A percentile compares a stretch with the other conserved stretches of the same genome.
These are phyloP conservation scores for Psophia crepitans DNA, from an alignment of 2,113 vertebrate species.

Conservation along the genomic window DNA sequence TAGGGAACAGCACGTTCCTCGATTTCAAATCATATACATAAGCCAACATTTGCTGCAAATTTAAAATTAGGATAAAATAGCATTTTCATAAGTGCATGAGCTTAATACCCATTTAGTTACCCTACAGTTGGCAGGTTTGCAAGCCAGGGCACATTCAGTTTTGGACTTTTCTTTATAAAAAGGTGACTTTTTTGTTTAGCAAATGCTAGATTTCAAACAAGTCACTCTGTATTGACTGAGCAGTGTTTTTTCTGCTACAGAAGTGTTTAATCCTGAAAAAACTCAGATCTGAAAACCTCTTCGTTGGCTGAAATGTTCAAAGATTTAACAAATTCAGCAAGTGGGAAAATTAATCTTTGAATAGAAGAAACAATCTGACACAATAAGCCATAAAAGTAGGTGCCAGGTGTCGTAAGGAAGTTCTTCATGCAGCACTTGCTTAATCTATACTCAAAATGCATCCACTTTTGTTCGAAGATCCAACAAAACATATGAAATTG, in stretches of 20 bases:
- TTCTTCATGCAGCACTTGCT: conserved; percentile 58
- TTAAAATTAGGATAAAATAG: not conserved
- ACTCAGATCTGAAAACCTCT: conserved; percentile 54
- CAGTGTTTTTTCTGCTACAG: not conserved
- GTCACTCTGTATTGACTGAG: conserved; percentile 35
- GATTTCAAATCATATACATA: not conserved
- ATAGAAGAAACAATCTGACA: conserved; percentile 63
- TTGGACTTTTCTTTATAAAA: not conserved
- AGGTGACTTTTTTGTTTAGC: not conserved
- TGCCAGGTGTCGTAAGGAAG: conserved; percentile 57
- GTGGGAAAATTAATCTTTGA: conserved; percentile 67
- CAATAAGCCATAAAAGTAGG: conserved; percentile 62
- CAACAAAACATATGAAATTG: conserved; percentile 74
- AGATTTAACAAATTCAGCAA: conserved; percentile 67
- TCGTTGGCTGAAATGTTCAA: conserved; percentile 59
- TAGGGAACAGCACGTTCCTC: not conserved
- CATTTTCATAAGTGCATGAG: not conserved
- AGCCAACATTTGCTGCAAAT: not conserved
- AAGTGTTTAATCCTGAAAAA: conserved; percentile 52
- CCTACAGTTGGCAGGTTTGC: not conserved
- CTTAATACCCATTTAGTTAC: not conserved
- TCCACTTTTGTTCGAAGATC: conserved; percentile 68
- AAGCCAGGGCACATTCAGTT: not conserved
- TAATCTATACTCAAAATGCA: conserved; percentile 67
- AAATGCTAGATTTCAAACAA: conserved; percentile 16